Conservation (phyloP, 2,888 invertebrate species). For the Cheiracanthium punctorium region DNA sequence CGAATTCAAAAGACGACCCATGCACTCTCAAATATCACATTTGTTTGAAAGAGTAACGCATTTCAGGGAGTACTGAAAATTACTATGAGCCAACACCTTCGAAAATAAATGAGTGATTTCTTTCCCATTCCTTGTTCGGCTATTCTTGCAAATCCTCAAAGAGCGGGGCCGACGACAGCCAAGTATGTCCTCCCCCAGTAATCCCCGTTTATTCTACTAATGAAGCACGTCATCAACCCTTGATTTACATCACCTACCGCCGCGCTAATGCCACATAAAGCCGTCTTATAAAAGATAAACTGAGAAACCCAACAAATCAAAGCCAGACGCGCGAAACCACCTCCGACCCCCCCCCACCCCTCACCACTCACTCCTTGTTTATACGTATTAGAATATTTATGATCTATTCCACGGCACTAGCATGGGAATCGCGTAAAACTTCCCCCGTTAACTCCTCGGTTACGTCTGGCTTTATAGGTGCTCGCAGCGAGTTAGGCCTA, state of each 20-base stretch:
- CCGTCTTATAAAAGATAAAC: slow-evolving; percentile 62
- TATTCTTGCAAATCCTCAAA: too few species aligned
- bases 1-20: too few species aligned
- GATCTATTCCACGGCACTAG: slow-evolving; percentile 18
- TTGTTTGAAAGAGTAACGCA: too few species aligned
- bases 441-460: not conserved
- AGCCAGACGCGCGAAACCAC: slow-evolving; percentile 30
- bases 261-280: slow-evolving; percentile 39
- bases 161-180: too few species aligned
- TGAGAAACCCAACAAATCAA: slow-evolving; percentile 46
- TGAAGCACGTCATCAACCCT: slow-evolving; percentile 58
- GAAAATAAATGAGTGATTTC: too few species aligned
- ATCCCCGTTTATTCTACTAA: slow-evolving; percentile 51
- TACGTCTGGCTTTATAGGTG: slow-evolving; percentile 38
- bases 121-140: too few species aligned
- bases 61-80: too few species aligned
- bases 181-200: slow-evolving; percentile 17
- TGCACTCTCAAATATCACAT: too few species aligned
- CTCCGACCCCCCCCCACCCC: too few species aligned
- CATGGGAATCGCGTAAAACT: slow-evolving; percentile 15
- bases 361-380: slow-evolving; percentile 63
- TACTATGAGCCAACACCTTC: too few species aligned
- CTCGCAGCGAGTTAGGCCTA: slow-evolving; percentile 30
- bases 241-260: slow-evolving; percentile 57
- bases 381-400: slow-evolving; percentile 67